These are phyloP conservation scores for Thymallus thymallus DNA, from an alignment of 2,113 vertebrate species.

Conservation along the genomic window DNA sequence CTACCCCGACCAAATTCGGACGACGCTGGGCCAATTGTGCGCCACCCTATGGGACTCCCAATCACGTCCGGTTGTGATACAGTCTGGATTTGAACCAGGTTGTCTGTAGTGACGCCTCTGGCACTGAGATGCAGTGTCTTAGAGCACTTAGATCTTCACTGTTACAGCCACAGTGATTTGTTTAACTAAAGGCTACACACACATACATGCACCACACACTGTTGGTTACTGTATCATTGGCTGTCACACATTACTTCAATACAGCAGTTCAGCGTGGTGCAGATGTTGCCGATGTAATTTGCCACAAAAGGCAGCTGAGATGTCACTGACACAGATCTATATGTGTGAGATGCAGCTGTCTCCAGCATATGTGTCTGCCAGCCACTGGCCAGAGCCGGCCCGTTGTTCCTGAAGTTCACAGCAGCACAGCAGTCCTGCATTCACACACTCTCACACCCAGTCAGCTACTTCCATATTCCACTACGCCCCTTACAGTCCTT, in stretches of 20 bases:
- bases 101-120: too few species aligned
- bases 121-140: too few species aligned
- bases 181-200: constrained; percentile 42
- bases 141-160: constrained; percentile 7
- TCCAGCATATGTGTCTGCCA: constrained; percentile 24
- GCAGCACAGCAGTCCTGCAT: constrained; percentile 10
- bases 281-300: constrained; percentile 62
- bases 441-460: constrained; percentile 30
- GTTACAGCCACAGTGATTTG: constrained; percentile 39
- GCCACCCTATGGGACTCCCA: too few species aligned
- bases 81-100: too few species aligned
- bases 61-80: too few species aligned
- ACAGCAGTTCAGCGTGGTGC: constrained; percentile 55
- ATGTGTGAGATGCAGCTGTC: constrained; percentile 37
- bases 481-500: background rate
- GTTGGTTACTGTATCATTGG: constrained; percentile 22
- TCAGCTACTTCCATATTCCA: constrained; percentile 17
- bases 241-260: constrained; percentile 36
- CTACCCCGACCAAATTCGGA: too few species aligned
- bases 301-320: constrained; percentile 34
- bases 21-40: too few species aligned
- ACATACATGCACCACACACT: too few species aligned
- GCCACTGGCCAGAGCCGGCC: constrained; percentile 25
- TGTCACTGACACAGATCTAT: constrained; percentile 7
- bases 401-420: constrained; percentile 39